Percentiles rank a stretch among this genome's conserved stretches.
Evolutionary conservation across 2,797 vertebrate genomes (phyloP).

Genomic region (Gymnodraco acuticeps): DNA sequence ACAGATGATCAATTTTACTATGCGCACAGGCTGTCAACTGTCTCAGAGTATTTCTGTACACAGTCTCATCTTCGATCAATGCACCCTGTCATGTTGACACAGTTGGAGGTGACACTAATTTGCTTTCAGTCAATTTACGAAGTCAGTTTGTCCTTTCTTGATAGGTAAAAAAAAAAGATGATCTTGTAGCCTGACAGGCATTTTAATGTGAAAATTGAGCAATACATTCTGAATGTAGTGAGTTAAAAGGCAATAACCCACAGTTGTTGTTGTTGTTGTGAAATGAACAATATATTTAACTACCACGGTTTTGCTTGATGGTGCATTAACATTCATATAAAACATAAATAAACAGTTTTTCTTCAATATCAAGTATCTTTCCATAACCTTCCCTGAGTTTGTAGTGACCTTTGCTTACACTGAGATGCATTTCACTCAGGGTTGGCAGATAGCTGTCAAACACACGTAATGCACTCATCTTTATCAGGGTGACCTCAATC

Average conservation of each 20-base stretch:
- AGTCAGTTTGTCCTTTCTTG: not conserved
- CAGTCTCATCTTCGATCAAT: conserved; percentile 11
- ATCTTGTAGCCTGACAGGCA: not conserved
- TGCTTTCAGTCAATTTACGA: conserved; percentile 6
- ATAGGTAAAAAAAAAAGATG: not conserved
- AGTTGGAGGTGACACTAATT: conserved; percentile 28
- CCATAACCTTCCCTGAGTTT: conserved; percentile 11
- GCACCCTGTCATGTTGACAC: conserved; percentile 34
- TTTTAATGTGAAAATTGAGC: not conserved
- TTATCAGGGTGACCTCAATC: conserved; percentile 61
- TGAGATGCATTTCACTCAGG: conserved; percentile 63
- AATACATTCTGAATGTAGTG: not conserved
- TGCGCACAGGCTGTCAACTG: conserved; percentile 1
- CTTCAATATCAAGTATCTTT: conserved; percentile 9
- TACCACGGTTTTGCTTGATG: not conserved
- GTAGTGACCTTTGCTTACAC: conserved; percentile 52
- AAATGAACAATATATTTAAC: not conserved
- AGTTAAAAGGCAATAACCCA: conserved; percentile 17
- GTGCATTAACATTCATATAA: not conserved
- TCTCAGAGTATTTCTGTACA: conserved; percentile 20
- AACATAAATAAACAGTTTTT: not conserved
- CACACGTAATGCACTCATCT: conserved; percentile 54
- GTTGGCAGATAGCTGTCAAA: conserved; percentile 69
- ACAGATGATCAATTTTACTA: conserved; percentile 19
- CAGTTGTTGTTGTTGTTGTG: not conserved